Percentiles rank a stretch among this genome's conserved stretches.
phyloP scores from a whole-genome alignment of 2,797 vertebrate genomes.

The Hypotaenidia philippensis region DNA sequence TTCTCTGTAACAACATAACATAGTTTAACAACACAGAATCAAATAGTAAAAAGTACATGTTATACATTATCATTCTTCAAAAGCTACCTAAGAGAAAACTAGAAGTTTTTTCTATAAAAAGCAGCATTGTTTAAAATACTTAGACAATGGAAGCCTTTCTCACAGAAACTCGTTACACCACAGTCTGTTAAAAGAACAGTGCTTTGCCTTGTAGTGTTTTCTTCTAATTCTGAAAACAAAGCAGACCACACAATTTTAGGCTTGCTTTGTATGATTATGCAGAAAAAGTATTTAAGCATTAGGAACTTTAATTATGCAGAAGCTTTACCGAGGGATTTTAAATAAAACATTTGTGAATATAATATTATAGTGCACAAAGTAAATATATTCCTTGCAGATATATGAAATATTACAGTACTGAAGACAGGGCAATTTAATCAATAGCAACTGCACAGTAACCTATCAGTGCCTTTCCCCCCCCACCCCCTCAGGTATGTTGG shows the following conservation, averaged over 20 bases:
- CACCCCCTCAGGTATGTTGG: neutral
- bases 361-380: neutral
- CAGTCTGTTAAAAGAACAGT: neutral
- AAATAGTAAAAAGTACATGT: neutral
- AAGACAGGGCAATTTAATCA: neutral
- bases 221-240: constrained; percentile 44
- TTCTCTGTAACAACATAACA: neutral
- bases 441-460: neutral
- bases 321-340: constrained; percentile 47
- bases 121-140: constrained; percentile 14
- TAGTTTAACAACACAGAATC: neutral
- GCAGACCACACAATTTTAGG: neutral
- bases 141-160: neutral
- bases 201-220: constrained; percentile 32
- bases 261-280: constrained; percentile 34
- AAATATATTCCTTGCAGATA: constrained; percentile 22
- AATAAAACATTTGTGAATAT: constrained; percentile 40
- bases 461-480: neutral
- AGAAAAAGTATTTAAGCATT: constrained; percentile 52
- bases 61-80: neutral
- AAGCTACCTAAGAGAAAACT: neutral
- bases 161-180: neutral
- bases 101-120: neutral
- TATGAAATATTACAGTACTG: neutral
- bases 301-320: constrained; percentile 46